Conservation (phyloP, 2,797 vertebrate genomes). For the Leptatherina wallacei region DNA sequence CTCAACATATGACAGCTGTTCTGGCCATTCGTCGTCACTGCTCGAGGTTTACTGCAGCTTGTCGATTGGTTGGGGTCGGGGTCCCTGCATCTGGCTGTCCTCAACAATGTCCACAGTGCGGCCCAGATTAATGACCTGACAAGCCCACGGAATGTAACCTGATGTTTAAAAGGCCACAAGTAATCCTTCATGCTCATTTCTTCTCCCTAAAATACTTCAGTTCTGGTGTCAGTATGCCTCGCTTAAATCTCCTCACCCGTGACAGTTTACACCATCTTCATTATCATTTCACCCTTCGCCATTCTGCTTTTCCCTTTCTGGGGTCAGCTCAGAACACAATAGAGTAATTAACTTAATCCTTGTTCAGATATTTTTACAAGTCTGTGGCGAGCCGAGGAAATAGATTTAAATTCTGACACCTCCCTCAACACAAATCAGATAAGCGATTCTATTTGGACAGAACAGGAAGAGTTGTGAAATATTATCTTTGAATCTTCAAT, state of each 20-base stretch:
- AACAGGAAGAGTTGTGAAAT: not conserved
- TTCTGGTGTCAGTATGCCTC: not conserved
- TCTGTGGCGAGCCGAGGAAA: not conserved
- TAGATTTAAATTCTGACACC: not conserved
- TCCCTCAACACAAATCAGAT: not conserved
- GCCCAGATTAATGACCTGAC: conserved; percentile 58
- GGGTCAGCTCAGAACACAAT: not conserved
- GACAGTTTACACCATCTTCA: not conserved
- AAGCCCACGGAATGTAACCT: conserved; percentile 34
- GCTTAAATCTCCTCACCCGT: not conserved
- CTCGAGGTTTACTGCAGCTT: conserved; percentile 50
- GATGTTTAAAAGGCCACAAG: conserved; percentile 13
- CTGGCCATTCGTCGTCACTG: conserved; percentile 51
- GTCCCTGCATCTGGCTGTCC: conserved; percentile 56
- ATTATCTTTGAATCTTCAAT: not conserved
- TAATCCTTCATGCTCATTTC: conserved; percentile 25
- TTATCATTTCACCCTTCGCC: not conserved
- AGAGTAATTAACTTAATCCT: not conserved
- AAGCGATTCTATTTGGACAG: not conserved
- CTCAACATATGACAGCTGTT: conserved; percentile 10
- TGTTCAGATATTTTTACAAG: not conserved
- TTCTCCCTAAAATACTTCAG: not conserved
- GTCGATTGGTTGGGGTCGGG: conserved; percentile 41
- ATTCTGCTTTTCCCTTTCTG: not conserved
- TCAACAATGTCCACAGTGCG: conserved; percentile 46